Base-by-base conservation (phyloP, 2,888 invertebrate genomes). In the Mythimna vitellina region DNA sequence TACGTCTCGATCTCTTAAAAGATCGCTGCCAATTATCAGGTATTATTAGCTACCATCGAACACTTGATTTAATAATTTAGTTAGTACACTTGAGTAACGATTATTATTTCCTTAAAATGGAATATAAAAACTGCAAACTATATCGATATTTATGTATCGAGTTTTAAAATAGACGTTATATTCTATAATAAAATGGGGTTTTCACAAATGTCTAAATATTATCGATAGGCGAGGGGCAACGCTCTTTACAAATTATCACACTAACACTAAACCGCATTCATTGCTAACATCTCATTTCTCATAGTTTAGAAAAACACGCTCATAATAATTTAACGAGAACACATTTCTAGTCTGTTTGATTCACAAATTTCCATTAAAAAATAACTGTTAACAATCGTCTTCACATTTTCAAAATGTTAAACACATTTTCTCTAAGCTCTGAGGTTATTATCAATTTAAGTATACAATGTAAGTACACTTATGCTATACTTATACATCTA, bases 381-480 rank as follows among this genome's bases (percentile, higher is more conserved):
- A 82, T 86, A 87, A 86, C 82, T 82, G 86, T 86, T 84, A 90
- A 87, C 88, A 84, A 87, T 86, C 42, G 82, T 85, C 87, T 88
- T 86, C 83, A 90, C 87, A 88, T 85, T 87, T 88, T 86, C 84
- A 76, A 87, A 85, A 86, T 85, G 85, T 83, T 85, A 73, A 86
- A 86, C 84, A 88, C 86, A 81, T 83, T 80, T 80, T 85, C 64
- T 82, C 90, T 94, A 94, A 94, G 93, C 94, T 94, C 93, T 89
- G 91, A 87, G 87, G 82, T 92, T 91, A 91, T 92, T 92, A 91
- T 91, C 87, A 76, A 76, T 77, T 78, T 88, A 86, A 84, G 85
- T 89, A 87, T 89, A 89, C 82, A 70, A 68, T 78, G 70, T 85
- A 77, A 80, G 76, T 80, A 84, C 77, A 76, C 78, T 80, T 89